These are phyloP conservation scores for Sesamia inferens DNA, from an alignment of 2,888 invertebrate genomes.

Conservation along the genomic window DNA sequence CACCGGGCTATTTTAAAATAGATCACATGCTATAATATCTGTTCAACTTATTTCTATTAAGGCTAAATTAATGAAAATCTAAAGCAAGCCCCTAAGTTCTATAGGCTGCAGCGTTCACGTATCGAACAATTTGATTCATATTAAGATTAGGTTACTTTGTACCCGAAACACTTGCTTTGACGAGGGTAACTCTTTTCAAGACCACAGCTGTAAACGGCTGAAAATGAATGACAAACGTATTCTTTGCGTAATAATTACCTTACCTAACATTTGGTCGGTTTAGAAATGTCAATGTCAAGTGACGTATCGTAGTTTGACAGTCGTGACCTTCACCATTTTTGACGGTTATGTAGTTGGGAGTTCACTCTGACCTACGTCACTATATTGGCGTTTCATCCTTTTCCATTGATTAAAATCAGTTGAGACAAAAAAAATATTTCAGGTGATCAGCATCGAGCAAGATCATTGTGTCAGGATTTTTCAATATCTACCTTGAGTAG, in stretches of 20 bases:
- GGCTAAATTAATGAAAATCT: not conserved
- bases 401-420: slow-evolving; percentile 26
- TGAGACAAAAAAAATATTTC: slow-evolving; percentile 34
- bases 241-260: too few species aligned
- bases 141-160: not conserved
- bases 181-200: not conserved
- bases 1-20: slow-evolving; percentile 14
- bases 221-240: too few species aligned
- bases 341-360: slow-evolving; percentile 37
- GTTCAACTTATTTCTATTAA: not conserved
- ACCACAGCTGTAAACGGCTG: not conserved
- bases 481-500: slow-evolving; percentile 13
- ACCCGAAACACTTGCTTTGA: not conserved
- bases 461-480: slow-evolving; percentile 10
- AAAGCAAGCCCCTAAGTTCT: not conserved
- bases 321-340: slow-evolving; percentile 47
- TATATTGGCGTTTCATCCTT: slow-evolving; percentile 39
- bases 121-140: not conserved
- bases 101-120: not conserved
- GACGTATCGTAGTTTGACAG: slow-evolving; percentile 32
- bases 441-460: slow-evolving; percentile 13
- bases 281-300: slow-evolving; percentile 37
- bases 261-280: slow-evolving; percentile 2
- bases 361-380: slow-evolving; percentile 37
- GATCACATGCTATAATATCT: slow-evolving; percentile 21